Evolutionary conservation across 2,888 invertebrate genomes (phyloP).

Genomic region (Ametastegia equiseti): DNA sequence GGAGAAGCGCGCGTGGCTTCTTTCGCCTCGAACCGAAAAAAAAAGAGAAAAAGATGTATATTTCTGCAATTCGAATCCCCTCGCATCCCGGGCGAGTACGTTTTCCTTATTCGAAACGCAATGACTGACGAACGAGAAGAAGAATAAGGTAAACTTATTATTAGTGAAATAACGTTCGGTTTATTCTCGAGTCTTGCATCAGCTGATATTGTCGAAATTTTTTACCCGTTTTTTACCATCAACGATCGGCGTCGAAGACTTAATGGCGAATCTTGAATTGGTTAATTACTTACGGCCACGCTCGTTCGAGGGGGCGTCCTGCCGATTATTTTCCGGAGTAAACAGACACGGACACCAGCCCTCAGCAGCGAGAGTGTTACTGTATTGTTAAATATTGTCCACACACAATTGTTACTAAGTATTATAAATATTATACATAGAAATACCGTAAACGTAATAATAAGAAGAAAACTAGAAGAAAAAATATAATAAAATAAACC

Average conservation of each 20-base stretch:
- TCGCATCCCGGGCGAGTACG: no score
- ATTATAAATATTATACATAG: conserved; percentile 47
- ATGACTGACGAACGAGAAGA: no score
- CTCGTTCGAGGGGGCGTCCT: background rate
- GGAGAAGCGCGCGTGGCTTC: background rate
- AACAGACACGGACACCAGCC: background rate
- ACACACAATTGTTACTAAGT: conserved; percentile 66
- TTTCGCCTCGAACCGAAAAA: conserved; percentile 10
- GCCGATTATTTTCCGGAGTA: background rate
- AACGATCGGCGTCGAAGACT: no score
- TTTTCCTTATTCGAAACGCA: no score
- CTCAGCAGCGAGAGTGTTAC: conserved; percentile 54
- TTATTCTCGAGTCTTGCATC: background rate
- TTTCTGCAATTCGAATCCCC: background rate
- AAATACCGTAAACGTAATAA: background rate
- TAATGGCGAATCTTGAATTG: no score
- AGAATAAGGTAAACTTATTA: no score
- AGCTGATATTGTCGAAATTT: background rate
- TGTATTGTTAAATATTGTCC: conserved; percentile 68
- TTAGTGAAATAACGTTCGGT: no score
- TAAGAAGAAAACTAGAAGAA: background rate
- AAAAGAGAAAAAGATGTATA: background rate
- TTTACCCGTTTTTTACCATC: background rate
- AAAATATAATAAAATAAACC: background rate
- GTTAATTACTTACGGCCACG: background rate